Percentiles rank a stretch among this genome's conserved stretches.
phyloP scores from a whole-genome alignment of 2,888 invertebrate genomes.

The Choristoneura rosaceana region DNA sequence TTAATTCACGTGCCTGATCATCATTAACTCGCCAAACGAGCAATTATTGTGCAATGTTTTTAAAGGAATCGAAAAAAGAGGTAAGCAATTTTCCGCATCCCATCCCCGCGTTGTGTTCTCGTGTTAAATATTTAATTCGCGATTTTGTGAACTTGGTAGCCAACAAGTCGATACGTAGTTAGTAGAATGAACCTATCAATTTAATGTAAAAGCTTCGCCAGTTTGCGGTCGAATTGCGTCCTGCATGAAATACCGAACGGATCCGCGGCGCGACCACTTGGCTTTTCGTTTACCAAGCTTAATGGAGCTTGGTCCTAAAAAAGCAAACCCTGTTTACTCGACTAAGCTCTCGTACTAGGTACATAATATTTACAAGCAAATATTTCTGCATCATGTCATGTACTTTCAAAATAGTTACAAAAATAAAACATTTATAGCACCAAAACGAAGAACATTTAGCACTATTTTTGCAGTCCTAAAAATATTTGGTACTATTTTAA shows the following conservation, averaged over 20 bases:
- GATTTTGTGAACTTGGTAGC: not conserved
- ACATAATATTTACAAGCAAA: slow-evolving; percentile 38
- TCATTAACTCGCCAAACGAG: slow-evolving; percentile 33
- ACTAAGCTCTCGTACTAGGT: slow-evolving; percentile 41
- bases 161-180: not conserved
- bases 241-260: slow-evolving; percentile 42
- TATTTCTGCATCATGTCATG: slow-evolving; percentile 40
- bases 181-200: not conserved
- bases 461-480: not conserved
- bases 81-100: not conserved
- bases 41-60: not conserved
- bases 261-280: slow-evolving; percentile 48
- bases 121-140: not conserved
- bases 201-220: not conserved
- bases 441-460: not conserved
- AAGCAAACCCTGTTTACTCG: slow-evolving; percentile 57
- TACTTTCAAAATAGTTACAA: slow-evolving; percentile 3
- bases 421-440: not conserved
- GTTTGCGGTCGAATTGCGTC: slow-evolving; percentile 13
- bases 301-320: slow-evolving; percentile 65
- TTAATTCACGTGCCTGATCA: slow-evolving; percentile 40
- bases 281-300: slow-evolving; percentile 56
- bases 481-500: not conserved
- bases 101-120: not conserved
- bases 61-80: not conserved